phyloP scores from a whole-genome alignment of 2,888 invertebrate species.

The Onchidella celtica region DNA sequence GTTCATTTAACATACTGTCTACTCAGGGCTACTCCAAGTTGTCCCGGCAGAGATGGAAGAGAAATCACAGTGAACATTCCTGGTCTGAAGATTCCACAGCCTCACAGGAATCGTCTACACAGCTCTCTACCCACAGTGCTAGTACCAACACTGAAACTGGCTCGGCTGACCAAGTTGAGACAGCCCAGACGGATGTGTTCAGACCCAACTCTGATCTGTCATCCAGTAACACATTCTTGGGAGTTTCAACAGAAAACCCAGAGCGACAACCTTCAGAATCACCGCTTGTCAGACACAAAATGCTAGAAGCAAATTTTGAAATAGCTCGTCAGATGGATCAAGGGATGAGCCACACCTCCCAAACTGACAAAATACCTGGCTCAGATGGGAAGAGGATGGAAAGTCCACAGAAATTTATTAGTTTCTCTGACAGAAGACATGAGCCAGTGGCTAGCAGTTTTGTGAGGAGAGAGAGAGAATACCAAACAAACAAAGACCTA shows the following conservation, averaged over 20 bases:
- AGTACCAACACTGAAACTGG: background rate
- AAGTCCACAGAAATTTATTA: background rate
- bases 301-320: slow-evolving; percentile 34
- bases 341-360: background rate
- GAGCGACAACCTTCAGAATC: slow-evolving; percentile 28
- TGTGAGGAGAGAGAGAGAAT: background rate
- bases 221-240: background rate
- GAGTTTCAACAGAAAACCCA: background rate
- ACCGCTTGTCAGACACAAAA: slow-evolving; percentile 21
- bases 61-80: background rate
- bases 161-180: background rate
- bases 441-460: background rate
- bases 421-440: background rate
- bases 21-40: slow-evolving; percentile 39
- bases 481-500: background rate
- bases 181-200: too few relatives aligned
- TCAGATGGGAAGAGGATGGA: slow-evolving; percentile 2
- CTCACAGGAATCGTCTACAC: background rate
- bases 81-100: background rate
- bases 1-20: slow-evolving; percentile 41
- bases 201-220: background rate
- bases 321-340: slow-evolving; percentile 45
- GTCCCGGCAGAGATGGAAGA: slow-evolving; percentile 12
- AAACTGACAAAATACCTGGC: background rate
- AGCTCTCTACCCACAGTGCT: background rate